Evolutionary conservation across 2,797 vertebrate species (phyloP).

Genomic region (Rhabdophis nuchalis): DNA sequence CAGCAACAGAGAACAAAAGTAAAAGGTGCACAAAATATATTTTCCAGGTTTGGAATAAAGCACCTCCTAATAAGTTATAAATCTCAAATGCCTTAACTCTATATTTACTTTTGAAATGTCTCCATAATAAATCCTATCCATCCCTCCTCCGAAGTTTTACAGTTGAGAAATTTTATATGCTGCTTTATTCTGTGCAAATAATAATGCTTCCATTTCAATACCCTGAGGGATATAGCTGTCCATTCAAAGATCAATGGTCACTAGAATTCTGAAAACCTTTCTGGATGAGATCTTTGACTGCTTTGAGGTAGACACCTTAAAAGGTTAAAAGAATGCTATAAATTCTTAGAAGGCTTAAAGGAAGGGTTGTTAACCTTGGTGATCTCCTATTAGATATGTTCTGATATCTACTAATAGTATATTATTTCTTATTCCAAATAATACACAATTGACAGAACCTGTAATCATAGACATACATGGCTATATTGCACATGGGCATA

Average conservation of each 20-base stretch:
- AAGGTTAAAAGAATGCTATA: slow-evolving; percentile 57
- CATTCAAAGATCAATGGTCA: slow-evolving; percentile 64
- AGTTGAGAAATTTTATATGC: slow-evolving; percentile 55
- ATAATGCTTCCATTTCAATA: slow-evolving; percentile 64
- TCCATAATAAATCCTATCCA: slow-evolving; percentile 17
- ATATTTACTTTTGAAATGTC: slow-evolving; percentile 40
- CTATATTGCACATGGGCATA: slow-evolving; percentile 20
- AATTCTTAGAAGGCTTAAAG: slow-evolving; percentile 47
- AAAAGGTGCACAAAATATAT: slow-evolving; percentile 19
- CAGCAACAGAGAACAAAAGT: background rate
- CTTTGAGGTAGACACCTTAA: slow-evolving; percentile 67
- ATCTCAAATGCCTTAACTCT: background rate
- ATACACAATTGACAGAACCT: slow-evolving; percentile 36
- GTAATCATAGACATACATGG: background rate
- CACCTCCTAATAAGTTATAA: background rate
- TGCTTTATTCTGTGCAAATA: slow-evolving; percentile 65
- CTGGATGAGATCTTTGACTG: slow-evolving; percentile 63
- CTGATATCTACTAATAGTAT: slow-evolving; percentile 25
- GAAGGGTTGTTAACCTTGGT: slow-evolving; percentile 54
- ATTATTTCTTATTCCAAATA: slow-evolving; percentile 29
- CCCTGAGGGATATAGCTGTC: slow-evolving; percentile 54
- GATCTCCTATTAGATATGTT: slow-evolving; percentile 34
- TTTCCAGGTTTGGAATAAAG: slow-evolving; percentile 12
- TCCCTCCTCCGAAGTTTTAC: slow-evolving; percentile 41
- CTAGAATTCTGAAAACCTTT: slow-evolving; percentile 57